phyloP scores from a whole-genome alignment of 2,113 vertebrate genomes.

The Etheostoma cragini region DNA sequence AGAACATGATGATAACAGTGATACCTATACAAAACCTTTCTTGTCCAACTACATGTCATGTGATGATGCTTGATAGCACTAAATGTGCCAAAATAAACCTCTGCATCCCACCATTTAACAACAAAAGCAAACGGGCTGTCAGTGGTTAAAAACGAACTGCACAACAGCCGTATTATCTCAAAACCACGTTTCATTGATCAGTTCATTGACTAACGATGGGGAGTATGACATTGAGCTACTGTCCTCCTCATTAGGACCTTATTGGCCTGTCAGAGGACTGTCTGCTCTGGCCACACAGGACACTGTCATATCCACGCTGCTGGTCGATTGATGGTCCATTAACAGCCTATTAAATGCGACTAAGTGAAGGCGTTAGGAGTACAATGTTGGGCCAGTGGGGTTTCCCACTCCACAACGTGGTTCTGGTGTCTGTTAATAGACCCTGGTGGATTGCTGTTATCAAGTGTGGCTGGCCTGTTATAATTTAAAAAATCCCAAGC shows the following conservation, averaged over 20 bases:
- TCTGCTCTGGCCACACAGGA: constrained; percentile 61
- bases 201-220: constrained; percentile 69
- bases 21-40: background rate
- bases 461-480: constrained; percentile 48
- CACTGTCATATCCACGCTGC: constrained; percentile 76
- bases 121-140: background rate
- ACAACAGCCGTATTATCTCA: constrained; percentile 65
- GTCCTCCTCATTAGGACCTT: constrained; percentile 76
- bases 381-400: constrained; percentile 67
- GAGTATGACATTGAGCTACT: constrained; percentile 65
- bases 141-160: constrained; percentile 44
- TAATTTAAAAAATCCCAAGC: constrained; percentile 35
- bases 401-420: constrained; percentile 65
- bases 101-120: background rate
- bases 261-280: constrained; percentile 74
- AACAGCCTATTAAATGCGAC: constrained; percentile 81
- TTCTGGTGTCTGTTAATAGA: constrained; percentile 67
- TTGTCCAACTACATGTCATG: background rate
- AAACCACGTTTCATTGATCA: constrained; percentile 76
- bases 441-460: constrained; percentile 55
- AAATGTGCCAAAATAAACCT: constrained; percentile 21
- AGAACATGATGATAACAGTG: background rate
- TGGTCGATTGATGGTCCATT: constrained; percentile 81
- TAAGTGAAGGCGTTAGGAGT: constrained; percentile 75
- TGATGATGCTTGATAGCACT: constrained; percentile 1